A percentile compares a stretch with the other conserved stretches of the same genome.
Conservation (phyloP, 2,888 invertebrate genomes). For the Hirtodrosophila confusa region DNA sequence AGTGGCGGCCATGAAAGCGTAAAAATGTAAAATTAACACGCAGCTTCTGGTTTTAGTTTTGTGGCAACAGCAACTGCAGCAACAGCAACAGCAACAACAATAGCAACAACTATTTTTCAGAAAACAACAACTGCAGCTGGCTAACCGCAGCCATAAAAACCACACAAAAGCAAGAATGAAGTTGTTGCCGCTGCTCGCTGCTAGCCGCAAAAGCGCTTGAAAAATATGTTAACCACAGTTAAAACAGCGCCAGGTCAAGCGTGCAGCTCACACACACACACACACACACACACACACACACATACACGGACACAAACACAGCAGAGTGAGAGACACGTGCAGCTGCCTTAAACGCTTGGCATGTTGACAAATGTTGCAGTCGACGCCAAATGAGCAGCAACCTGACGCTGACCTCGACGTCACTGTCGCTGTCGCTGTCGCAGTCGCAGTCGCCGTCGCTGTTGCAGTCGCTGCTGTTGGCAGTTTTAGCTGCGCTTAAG, state of each 20-base stretch:
- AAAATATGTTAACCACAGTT: constrained; percentile 79
- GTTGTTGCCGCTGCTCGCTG: constrained; percentile 75
- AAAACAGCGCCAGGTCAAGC: constrained; percentile 79
- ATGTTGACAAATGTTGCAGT: constrained; percentile 79
- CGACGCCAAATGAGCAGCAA: constrained; percentile 74
- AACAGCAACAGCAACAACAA: constrained; percentile 20
- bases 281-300: constrained; percentile 18
- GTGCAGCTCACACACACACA: constrained; percentile 51
- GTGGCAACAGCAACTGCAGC: constrained; percentile 50
- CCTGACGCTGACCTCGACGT: constrained; percentile 64
- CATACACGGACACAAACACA: constrained; percentile 18
- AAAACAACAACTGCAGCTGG: constrained; percentile 56
- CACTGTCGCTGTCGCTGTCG: constrained; percentile 15
- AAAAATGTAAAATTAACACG: constrained; percentile 80
- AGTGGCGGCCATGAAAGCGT: constrained; percentile 78
- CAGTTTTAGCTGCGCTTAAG: constrained; percentile 73
- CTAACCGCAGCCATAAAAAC: constrained; percentile 77
- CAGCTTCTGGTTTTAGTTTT: constrained; percentile 79
- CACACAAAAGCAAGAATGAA: constrained; percentile 79
- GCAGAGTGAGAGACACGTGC: constrained; percentile 40
- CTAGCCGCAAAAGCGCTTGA: constrained; percentile 78
- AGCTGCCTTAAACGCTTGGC: constrained; percentile 71
- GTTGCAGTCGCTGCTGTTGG: constrained; percentile 30
- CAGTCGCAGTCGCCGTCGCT: constrained; percentile 7
- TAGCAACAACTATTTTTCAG: constrained; percentile 23